phyloP scores from a whole-genome alignment of 2,113 vertebrate species.

The Prolemur simus region DNA sequence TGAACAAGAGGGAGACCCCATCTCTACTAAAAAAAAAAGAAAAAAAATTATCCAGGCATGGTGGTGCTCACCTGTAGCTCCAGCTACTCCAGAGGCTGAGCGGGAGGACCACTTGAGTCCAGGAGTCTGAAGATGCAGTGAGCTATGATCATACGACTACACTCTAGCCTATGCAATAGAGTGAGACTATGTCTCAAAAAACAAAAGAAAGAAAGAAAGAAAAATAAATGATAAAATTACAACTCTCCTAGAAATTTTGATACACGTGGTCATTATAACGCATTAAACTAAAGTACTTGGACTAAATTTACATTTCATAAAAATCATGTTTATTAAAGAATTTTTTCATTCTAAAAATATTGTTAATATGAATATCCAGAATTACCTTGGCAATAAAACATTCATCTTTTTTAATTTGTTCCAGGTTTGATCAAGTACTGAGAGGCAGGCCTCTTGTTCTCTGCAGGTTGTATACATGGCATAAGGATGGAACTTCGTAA shows the following conservation, averaged over 20 bases:
- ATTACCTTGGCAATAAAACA: neutral
- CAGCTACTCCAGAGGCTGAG: too few species aligned
- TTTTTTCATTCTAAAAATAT: slow-evolving; percentile 19
- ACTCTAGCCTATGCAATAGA: too few species aligned
- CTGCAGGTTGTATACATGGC: neutral
- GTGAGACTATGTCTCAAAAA: too few species aligned
- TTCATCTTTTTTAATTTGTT: slow-evolving; percentile 41
- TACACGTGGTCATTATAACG: neutral
- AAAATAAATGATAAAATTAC: neutral
- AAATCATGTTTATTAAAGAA: neutral
- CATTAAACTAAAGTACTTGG: neutral
- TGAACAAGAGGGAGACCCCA: too few species aligned
- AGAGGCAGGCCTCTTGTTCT: neutral
- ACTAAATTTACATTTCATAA: neutral
- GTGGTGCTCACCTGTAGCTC: too few species aligned
- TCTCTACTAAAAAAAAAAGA: too few species aligned
- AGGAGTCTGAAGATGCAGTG: too few species aligned
- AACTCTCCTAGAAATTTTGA: neutral
- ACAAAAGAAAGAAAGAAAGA: too few species aligned
- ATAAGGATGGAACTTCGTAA: slow-evolving; percentile 52
- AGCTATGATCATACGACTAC: too few species aligned
- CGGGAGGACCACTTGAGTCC: too few species aligned
- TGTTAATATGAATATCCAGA: neutral
- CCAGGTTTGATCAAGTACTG: slow-evolving; percentile 22
- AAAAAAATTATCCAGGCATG: too few species aligned